phyloP scores from a whole-genome alignment of 2,888 invertebrate genomes.

The Drosophila pseudotalamancana region DNA sequence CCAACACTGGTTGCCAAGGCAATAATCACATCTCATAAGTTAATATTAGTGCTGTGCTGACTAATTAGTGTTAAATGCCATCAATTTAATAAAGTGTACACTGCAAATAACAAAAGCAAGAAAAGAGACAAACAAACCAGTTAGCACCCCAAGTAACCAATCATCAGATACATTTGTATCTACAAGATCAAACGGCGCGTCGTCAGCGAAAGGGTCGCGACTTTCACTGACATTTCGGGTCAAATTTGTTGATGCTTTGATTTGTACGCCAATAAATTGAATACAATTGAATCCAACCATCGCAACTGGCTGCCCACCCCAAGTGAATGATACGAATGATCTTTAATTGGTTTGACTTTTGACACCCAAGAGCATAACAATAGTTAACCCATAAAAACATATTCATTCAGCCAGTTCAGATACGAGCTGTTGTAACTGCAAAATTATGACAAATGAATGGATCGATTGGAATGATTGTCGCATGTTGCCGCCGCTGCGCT shows the following conservation, averaged over 20 bases:
- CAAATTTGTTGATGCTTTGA: slow-evolving; percentile 67
- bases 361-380: slow-evolving; percentile 51
- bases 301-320: slow-evolving; percentile 14
- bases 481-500: slow-evolving; percentile 81
- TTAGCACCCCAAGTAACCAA: slow-evolving; percentile 12
- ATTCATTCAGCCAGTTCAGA: slow-evolving; percentile 26
- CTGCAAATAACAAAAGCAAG: slow-evolving; percentile 13
- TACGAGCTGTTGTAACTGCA: slow-evolving; percentile 32
- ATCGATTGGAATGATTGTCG: slow-evolving; percentile 84
- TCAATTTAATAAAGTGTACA: slow-evolving; percentile 37
- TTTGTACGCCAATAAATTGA: slow-evolving; percentile 77
- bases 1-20: slow-evolving; percentile 14
- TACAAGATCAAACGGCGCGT: slow-evolving; percentile 25
- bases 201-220: slow-evolving; percentile 72
- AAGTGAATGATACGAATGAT: slow-evolving; percentile 11
- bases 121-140: neutral
- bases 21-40: slow-evolving; percentile 34
- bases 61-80: slow-evolving; percentile 55
- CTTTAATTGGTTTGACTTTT: slow-evolving; percentile 66
- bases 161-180: slow-evolving; percentile 69
- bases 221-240: slow-evolving; percentile 78
- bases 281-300: slow-evolving; percentile 56
- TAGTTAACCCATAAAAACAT: slow-evolving; percentile 23
- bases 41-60: slow-evolving; percentile 52
- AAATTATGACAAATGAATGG: slow-evolving; percentile 84